Evolutionary conservation across 2,113 vertebrate species (phyloP).

Genomic region (Urocynchramus pylzowi): DNA sequence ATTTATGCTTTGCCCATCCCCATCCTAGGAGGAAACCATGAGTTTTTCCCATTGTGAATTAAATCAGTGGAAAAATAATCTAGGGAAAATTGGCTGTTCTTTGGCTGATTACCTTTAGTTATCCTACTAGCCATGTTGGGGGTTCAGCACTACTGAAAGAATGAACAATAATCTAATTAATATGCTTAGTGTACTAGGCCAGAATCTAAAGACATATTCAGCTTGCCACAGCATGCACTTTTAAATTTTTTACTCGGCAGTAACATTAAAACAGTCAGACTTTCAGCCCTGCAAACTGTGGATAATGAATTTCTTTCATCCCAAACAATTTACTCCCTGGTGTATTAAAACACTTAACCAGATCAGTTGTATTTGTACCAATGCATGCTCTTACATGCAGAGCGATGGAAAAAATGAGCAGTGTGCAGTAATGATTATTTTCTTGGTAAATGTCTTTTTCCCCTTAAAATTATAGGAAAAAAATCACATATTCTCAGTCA

Average conservation of each 20-base stretch:
- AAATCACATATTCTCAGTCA: conserved; percentile 22
- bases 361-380: conserved; percentile 36
- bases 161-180: conserved; percentile 51
- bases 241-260: neutral
- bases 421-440: conserved; percentile 41
- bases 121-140: neutral
- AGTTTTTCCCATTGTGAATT: neutral
- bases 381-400: neutral
- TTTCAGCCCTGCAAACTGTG: conserved; percentile 26
- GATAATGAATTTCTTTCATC: conserved; percentile 60
- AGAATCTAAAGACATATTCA: neutral
- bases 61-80: conserved; percentile 46
- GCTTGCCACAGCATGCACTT: conserved; percentile 25
- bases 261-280: conserved; percentile 46
- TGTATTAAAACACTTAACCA: conserved; percentile 47
- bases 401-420: conserved; percentile 29
- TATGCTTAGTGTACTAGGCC: conserved; percentile 12
- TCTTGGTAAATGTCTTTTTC: neutral
- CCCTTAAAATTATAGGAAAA: conserved; percentile 9
- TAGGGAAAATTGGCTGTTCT: conserved; percentile 10
- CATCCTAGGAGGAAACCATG: neutral
- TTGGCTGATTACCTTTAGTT: conserved; percentile 14
- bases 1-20: neutral
- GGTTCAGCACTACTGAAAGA: neutral
- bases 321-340: conserved; percentile 47